These are phyloP conservation scores for Anagyrus pseudococci DNA, from an alignment of 2,888 invertebrate genomes.

Conservation along the genomic window DNA sequence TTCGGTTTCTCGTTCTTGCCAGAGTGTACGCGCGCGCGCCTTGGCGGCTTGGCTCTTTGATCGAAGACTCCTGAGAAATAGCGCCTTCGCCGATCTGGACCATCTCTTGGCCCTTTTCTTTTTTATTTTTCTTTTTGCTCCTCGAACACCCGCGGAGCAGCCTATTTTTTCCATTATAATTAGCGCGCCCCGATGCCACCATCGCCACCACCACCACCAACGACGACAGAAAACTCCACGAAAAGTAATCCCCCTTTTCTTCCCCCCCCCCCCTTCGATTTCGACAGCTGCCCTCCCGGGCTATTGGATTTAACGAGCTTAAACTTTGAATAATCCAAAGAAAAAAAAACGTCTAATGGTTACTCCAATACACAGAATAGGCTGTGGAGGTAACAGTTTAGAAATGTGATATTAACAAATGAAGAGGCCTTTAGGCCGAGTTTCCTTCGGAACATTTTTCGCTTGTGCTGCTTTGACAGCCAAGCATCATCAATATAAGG, in stretches of 20 bases:
- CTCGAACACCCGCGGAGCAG: slow-evolving; percentile 18
- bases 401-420: no score
- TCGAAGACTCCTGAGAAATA: slow-evolving; percentile 33
- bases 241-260: no score
- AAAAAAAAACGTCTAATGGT: not conserved
- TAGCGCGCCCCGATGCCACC: slow-evolving; percentile 46
- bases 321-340: no score
- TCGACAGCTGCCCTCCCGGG: not conserved
- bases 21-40: slow-evolving; percentile 12
- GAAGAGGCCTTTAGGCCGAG: no score
- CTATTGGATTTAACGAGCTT: not conserved
- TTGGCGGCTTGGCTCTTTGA: slow-evolving; percentile 32
- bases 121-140: slow-evolving; percentile 6
- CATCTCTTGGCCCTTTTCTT: slow-evolving; percentile 20
- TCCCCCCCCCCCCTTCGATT: no score
- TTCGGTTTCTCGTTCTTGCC: slow-evolving; percentile 15
- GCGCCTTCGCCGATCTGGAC: slow-evolving; percentile 29
- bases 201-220: no score
- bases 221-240: no score
- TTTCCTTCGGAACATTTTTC: no score
- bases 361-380: no score
- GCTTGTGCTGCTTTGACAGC: no score
- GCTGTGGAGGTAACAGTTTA: no score
- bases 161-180: slow-evolving; percentile 48
- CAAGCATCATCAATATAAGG: slow-evolving; percentile 43